A percentile compares a stretch with the other conserved stretches of the same genome.
phyloP scores from a whole-genome alignment of 2,113 vertebrate species.

The Ramphastos sulfuratus region DNA sequence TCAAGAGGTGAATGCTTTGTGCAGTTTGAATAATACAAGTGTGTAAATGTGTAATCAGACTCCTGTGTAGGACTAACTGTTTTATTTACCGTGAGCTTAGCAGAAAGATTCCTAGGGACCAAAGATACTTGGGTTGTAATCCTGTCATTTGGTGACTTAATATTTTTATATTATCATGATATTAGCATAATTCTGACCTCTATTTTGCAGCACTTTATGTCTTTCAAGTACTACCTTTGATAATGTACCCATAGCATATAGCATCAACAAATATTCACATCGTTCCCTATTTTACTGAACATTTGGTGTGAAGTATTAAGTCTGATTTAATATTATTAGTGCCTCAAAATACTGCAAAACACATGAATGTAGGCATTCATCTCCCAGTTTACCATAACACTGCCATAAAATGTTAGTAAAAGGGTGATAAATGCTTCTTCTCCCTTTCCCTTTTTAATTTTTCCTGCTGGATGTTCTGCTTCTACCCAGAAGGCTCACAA shows the following conservation, averaged over 20 bases:
- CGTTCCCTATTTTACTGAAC: constrained; percentile 71
- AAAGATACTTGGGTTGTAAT: constrained; percentile 72
- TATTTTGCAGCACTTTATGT: constrained; percentile 75
- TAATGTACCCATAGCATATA: not conserved
- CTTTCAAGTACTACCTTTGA: constrained; percentile 73
- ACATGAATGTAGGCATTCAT: constrained; percentile 76
- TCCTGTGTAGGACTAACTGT: constrained; percentile 52
- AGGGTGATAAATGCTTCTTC: constrained; percentile 77
- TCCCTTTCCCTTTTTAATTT: constrained; percentile 69
- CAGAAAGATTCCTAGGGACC: constrained; percentile 66
- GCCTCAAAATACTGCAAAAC: constrained; percentile 73
- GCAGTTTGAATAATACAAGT: constrained; percentile 74
- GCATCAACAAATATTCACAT: constrained; percentile 76
- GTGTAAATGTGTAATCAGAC: constrained; percentile 78
- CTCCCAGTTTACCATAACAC: constrained; percentile 76
- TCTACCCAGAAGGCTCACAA: constrained; percentile 63
- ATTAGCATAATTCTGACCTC: constrained; percentile 80
- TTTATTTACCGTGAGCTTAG: constrained; percentile 75
- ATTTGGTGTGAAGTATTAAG: constrained; percentile 79
- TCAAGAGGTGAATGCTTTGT: constrained; percentile 60
- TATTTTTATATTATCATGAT: constrained; percentile 77
- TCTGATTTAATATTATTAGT: constrained; percentile 81
- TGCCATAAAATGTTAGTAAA: constrained; percentile 75
- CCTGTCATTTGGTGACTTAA: constrained; percentile 80
- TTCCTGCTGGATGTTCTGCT: constrained; percentile 72